Percentiles rank a stretch among this genome's conserved stretches.
Evolutionary conservation across 2,797 vertebrate genomes (phyloP).

Genomic region (Mormyrus proboscirostris): DNA sequence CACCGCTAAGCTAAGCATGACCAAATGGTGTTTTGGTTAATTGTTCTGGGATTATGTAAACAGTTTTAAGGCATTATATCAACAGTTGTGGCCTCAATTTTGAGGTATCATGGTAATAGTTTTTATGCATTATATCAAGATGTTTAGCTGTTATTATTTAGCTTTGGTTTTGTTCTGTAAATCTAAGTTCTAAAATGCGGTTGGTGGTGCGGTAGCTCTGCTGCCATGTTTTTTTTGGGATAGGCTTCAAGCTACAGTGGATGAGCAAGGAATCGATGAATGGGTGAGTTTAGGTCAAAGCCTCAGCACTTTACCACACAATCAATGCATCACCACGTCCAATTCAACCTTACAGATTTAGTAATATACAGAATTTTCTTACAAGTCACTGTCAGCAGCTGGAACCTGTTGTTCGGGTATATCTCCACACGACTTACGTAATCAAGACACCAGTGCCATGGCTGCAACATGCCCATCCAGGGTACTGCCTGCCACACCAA

Average conservation of each 20-base stretch:
- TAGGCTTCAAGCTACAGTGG: background rate
- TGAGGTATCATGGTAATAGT: background rate
- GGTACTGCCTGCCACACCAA: background rate
- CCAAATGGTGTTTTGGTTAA: background rate
- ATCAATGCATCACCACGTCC: background rate
- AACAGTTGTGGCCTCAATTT: background rate
- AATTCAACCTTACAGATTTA: conserved; percentile 22
- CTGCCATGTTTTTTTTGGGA: background rate
- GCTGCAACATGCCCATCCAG: background rate
- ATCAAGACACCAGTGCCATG: background rate
- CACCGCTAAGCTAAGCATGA: background rate
- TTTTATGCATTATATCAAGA: background rate
- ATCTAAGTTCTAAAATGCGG: background rate
- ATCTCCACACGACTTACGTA: conserved; percentile 34
- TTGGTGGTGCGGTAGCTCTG: background rate
- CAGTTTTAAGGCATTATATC: background rate
- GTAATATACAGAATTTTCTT: conserved; percentile 39
- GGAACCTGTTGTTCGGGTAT: conserved; percentile 43
- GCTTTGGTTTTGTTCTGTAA: background rate
- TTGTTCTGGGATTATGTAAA: background rate
- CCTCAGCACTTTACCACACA: background rate
- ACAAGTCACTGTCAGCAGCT: conserved; percentile 27
- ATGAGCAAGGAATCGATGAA: background rate
- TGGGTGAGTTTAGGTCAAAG: background rate
- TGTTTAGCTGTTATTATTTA: background rate